Evolutionary conservation across 2,113 vertebrate species (phyloP).

Genomic region (Chloebia gouldiae): DNA sequence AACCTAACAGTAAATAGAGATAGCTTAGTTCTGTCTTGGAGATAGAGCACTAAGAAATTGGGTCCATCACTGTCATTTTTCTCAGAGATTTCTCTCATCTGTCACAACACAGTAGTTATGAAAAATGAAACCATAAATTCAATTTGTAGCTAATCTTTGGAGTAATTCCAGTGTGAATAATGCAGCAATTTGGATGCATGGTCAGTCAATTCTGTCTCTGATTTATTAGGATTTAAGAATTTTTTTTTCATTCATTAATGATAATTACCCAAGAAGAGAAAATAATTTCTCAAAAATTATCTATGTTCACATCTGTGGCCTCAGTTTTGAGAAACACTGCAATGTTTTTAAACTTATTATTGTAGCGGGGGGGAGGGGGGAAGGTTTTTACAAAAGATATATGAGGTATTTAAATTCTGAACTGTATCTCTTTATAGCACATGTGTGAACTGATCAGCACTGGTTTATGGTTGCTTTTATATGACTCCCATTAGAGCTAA

Average conservation of each 20-base stretch:
- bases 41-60: constrained; percentile 65
- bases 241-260: constrained; percentile 78
- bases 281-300: constrained; percentile 74
- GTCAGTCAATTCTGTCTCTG: constrained; percentile 76
- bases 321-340: constrained; percentile 56
- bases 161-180: constrained; percentile 85
- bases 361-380: background rate
- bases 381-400: constrained; percentile 61
- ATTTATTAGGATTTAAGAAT: constrained; percentile 79
- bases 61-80: constrained; percentile 75
- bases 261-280: constrained; percentile 77
- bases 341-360: constrained; percentile 69
- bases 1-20: constrained; percentile 61
- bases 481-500: constrained; percentile 69
- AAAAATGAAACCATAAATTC: constrained; percentile 86
- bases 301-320: constrained; percentile 54
- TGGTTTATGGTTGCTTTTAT: constrained; percentile 62
- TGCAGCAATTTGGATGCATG: constrained; percentile 81
- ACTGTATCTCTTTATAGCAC: constrained; percentile 62
- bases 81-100: constrained; percentile 73
- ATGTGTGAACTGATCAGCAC: constrained; percentile 66
- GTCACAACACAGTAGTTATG: constrained; percentile 78
- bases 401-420: constrained; percentile 68
- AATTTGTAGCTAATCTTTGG: constrained; percentile 85
- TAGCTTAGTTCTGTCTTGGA: constrained; percentile 64